Percentiles rank a stretch among this genome's conserved stretches.
Evolutionary conservation across 2,888 invertebrate species (phyloP).

Genomic region (Sarcophaga caerulescens): DNA sequence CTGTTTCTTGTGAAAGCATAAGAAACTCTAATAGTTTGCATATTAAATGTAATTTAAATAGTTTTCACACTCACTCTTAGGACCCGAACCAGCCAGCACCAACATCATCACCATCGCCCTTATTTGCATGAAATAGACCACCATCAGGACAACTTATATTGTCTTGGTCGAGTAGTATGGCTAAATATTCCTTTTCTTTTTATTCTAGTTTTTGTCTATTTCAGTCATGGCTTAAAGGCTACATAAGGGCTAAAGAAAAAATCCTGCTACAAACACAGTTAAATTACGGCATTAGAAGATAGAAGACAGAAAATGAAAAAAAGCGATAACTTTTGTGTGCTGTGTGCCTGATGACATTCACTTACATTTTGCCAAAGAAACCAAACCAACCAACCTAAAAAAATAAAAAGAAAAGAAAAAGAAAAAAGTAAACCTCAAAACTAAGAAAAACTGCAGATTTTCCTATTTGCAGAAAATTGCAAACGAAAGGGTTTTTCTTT

Average conservation of each 20-base stretch:
- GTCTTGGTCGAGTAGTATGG: constrained; percentile 15
- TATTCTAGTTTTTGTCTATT: neutral
- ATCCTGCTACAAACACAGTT: constrained; percentile 4
- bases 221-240: constrained; percentile 53
- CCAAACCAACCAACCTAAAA: neutral
- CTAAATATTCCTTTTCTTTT: constrained; percentile 5
- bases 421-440: constrained; percentile 55
- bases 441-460: constrained; percentile 62
- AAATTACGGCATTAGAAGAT: constrained; percentile 35
- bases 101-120: neutral
- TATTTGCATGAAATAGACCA: neutral
- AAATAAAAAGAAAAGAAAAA: neutral
- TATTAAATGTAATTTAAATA: constrained; percentile 66
- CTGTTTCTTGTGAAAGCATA: neutral
- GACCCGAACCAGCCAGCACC: too few species aligned
- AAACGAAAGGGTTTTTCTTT: constrained; percentile 44
- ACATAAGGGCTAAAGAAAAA: constrained; percentile 16
- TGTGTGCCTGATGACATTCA: neutral
- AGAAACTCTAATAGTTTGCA: constrained; percentile 63
- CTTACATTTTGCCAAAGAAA: constrained; percentile 45
- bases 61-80: constrained; percentile 29
- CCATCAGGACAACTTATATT: constrained; percentile 39
- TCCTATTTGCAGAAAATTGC: constrained; percentile 48
- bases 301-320: neutral
- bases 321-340: constrained; percentile 48